A percentile compares a stretch with the other conserved stretches of the same genome.
These are phyloP conservation scores for Micropoecilia bifurca DNA, from an alignment of 2,797 vertebrate species.

Conservation along the genomic window DNA sequence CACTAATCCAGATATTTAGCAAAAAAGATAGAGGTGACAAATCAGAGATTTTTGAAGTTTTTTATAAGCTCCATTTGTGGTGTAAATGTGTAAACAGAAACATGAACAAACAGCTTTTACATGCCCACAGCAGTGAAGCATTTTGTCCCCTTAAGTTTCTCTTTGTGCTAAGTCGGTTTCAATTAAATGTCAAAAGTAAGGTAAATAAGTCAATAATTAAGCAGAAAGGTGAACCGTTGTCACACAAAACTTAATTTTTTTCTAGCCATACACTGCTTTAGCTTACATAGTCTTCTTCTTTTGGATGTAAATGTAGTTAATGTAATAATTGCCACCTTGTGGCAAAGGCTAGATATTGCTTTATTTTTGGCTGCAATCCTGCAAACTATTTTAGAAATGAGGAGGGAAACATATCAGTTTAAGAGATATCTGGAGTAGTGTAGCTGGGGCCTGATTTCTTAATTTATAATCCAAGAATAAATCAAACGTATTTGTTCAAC, in stretches of 20 bases:
- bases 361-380: not conserved
- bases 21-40: not conserved
- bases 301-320: not conserved
- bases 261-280: not conserved
- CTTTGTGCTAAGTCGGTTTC: not conserved
- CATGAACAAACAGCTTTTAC: not conserved
- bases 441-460: not conserved
- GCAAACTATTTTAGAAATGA: not conserved
- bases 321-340: not conserved
- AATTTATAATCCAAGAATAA: slow-evolving; percentile 4
- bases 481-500: not conserved
- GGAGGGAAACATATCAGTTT: not conserved
- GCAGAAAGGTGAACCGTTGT: not conserved
- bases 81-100: not conserved
- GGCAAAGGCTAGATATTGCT: not conserved
- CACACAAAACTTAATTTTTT: not conserved
- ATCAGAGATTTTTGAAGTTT: not conserved
- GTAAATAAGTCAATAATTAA: not conserved
- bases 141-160: not conserved
- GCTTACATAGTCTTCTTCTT: not conserved
- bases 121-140: not conserved
- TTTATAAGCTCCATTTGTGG: not conserved
- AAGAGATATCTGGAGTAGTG: not conserved
- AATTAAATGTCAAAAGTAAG: not conserved
- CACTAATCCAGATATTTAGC: not conserved